These are phyloP conservation scores for Steinernema scapterisci DNA, from an alignment of 2,888 invertebrate genomes.

Conservation along the genomic window DNA sequence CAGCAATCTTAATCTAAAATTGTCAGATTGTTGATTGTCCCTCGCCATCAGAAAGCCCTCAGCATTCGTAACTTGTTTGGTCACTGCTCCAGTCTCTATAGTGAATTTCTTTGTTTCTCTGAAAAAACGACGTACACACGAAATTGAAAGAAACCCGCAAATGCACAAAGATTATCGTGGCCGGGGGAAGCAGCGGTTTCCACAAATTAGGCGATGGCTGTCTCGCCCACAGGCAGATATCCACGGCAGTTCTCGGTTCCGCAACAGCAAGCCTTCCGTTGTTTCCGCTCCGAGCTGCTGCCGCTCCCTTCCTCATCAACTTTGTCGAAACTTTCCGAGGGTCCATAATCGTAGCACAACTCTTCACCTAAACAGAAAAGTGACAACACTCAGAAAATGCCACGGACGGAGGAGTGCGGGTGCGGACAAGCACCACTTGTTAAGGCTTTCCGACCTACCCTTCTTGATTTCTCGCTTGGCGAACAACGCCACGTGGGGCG, in stretches of 20 bases:
- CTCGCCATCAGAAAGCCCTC: conserved; percentile 29
- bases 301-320: not conserved
- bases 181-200: not conserved
- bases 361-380: conserved; percentile 48
- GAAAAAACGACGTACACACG: no score
- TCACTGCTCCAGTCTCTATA: no score
- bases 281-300: not conserved
- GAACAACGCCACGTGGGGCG: conserved; percentile 54
- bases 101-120: no score
- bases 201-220: not conserved
- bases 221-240: conserved; percentile 35
- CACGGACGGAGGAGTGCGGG: no score
- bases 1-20: no score
- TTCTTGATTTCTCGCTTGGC: conserved; percentile 43
- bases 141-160: not conserved
- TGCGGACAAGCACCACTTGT: no score
- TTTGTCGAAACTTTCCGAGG: not conserved
- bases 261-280: not conserved
- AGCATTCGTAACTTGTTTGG: not conserved
- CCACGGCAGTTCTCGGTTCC: conserved; percentile 37
- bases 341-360: conserved; percentile 57
- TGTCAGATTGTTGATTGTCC: no score
- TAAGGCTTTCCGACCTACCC: conserved; percentile 33
- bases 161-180: not conserved
- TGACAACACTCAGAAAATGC: not conserved